phyloP scores from a whole-genome alignment of 2,888 invertebrate species.

The Flexamia atlantica region DNA sequence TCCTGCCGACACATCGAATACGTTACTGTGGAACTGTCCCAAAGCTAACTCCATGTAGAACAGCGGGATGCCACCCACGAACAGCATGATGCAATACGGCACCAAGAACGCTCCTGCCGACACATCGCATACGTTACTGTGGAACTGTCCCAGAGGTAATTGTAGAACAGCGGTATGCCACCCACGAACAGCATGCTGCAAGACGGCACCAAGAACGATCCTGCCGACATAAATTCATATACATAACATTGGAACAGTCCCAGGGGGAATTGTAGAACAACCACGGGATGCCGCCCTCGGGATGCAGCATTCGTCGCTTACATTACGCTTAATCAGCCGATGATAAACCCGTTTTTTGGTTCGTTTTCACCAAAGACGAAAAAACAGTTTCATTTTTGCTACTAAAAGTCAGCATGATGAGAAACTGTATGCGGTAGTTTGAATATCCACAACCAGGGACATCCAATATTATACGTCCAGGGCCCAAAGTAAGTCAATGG shows the following conservation, averaged over 20 bases:
- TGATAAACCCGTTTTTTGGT: too few species aligned
- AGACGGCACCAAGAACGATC: constrained; percentile 96
- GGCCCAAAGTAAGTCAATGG: not conserved
- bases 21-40: constrained; percentile 88
- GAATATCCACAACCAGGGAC: too few species aligned
- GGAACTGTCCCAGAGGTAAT: constrained; percentile 96
- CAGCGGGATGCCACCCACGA: constrained; percentile 96
- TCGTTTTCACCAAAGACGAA: too few species aligned
- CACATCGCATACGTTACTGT: constrained; percentile 72
- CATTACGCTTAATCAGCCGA: too few species aligned
- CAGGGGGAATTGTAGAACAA: too few species aligned
- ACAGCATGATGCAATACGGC: constrained; percentile 96
- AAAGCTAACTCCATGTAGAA: constrained; percentile 93
- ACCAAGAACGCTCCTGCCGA: constrained; percentile 92
- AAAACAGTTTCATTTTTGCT: too few species aligned
- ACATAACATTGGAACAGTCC: too few species aligned
- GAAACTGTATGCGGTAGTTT: too few species aligned
- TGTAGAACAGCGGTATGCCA: constrained; percentile 97
- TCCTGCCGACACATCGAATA: constrained; percentile 77
- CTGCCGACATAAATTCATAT: constrained; percentile 75
- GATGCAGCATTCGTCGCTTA: too few species aligned
- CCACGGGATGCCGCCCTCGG: too few species aligned
- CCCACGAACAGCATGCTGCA: constrained; percentile 96
- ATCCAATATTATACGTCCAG: too few species aligned
- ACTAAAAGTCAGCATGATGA: too few species aligned